These are phyloP conservation scores for Troides oblongomaculatus DNA, from an alignment of 2,888 invertebrate species.

Conservation along the genomic window DNA sequence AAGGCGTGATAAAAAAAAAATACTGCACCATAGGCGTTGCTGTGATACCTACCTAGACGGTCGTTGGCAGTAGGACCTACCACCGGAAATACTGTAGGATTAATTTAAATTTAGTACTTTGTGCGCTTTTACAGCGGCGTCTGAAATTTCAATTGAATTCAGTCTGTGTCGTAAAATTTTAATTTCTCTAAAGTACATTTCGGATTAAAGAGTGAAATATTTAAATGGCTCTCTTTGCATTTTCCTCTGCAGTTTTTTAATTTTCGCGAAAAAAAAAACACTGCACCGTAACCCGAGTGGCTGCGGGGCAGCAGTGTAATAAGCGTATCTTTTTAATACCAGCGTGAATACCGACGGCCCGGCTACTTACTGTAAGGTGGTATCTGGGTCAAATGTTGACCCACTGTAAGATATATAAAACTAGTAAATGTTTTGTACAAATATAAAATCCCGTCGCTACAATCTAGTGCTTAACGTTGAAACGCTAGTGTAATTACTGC, in stretches of 20 bases:
- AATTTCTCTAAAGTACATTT: no score
- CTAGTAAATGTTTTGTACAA: neutral
- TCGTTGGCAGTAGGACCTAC: no score
- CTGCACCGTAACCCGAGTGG: neutral
- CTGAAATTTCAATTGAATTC: no score
- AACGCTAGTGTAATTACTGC: no score
- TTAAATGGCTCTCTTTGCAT: slow-evolving; percentile 3
- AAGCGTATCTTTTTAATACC: slow-evolving; percentile 10
- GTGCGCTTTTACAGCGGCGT: no score
- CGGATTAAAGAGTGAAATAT: neutral
- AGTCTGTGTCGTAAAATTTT: no score
- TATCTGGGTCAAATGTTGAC: slow-evolving; percentile 18
- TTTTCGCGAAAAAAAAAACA: neutral
- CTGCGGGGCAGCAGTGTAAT: slow-evolving; percentile 1
- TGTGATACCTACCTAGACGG: no score
- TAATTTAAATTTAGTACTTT: no score
- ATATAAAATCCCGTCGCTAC: neutral
- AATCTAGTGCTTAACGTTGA: no score
- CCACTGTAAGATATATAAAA: slow-evolving; percentile 12
- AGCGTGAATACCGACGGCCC: slow-evolving; percentile 2
- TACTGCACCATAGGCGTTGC: no score
- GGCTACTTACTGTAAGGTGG: neutral
- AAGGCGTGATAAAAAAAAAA: no score
- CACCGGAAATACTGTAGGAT: no score
- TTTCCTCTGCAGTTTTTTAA: neutral